These are phyloP conservation scores for Hippopotamus amphibius DNA, from an alignment of 2,113 vertebrate species.

Conservation along the genomic window DNA sequence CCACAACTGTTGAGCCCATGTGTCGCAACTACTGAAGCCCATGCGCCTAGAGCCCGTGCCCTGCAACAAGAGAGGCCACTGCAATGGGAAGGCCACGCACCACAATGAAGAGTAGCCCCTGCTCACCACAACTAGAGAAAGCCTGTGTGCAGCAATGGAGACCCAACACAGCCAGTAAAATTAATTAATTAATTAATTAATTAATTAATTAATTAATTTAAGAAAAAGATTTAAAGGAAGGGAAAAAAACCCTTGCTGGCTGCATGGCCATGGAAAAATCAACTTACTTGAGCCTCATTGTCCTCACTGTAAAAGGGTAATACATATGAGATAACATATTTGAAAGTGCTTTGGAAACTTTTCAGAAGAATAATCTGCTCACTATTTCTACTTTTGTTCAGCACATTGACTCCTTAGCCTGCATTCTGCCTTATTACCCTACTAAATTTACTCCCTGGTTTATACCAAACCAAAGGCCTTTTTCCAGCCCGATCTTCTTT, in stretches of 20 bases:
- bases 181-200: no score
- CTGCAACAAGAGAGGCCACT: no score
- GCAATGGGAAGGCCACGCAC: no score
- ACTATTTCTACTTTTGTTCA: constrained; percentile 34
- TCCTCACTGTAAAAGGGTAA: constrained; percentile 1
- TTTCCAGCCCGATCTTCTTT: not conserved
- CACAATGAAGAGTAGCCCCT: no score
- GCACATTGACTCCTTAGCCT: not conserved
- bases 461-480: not conserved
- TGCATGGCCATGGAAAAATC: not conserved
- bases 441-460: not conserved
- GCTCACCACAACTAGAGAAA: no score
- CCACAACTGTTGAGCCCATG: no score
- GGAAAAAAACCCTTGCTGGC: not conserved
- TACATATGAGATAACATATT: not conserved
- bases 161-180: no score
- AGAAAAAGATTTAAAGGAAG: no score
- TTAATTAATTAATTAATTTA: no score
- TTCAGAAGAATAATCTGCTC: not conserved
- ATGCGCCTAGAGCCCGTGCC: no score
- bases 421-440: not conserved
- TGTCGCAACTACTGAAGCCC: no score
- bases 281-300: constrained; percentile 25
- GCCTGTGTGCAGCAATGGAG: no score
- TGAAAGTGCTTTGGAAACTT: constrained; percentile 33